Evolutionary conservation across 2,888 invertebrate species (phyloP), one percentile per base, ranked within the genome.

Genomic region (Andrena trimmerana): DNA sequence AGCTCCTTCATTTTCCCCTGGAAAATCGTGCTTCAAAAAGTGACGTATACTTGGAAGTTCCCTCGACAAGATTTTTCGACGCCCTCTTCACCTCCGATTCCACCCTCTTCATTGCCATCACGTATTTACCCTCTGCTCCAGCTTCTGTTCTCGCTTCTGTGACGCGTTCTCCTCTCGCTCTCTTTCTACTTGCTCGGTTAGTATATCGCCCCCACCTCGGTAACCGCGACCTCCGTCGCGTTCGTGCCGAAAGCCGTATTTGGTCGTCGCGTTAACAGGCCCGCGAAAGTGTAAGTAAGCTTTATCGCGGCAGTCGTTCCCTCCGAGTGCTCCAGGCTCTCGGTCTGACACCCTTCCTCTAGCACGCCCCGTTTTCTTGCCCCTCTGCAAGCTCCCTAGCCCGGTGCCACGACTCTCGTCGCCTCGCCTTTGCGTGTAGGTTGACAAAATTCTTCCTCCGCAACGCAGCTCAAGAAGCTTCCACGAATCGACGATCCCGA

Each of bases 171-270:
- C 4, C 67, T 54, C n/a, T 42, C 59, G 73, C 31, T 68, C 72
- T 74, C 48, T 16, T 65, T 69, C 60, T 70, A 31, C 80, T 13
- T 20, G 69, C 36, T 48, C 60, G 66, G 65, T 74, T 70, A 48
- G 59, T 70, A 48, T 65, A 79, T 67, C 69, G 48, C 20, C 74
- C 78, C 80, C 81, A 80, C 74, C 80, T 67, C 54, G n/a, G 27
- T 52, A 66, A 33, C 70, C 24, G 62, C 67, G 82, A 75, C 75
- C 75, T 82, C 75, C 67, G 36, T 2, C 31, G 31, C 27, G 66
- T 80, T 70, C 80, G 74, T 36, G 70, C 60, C 75, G 71, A 82
- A 82, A 82, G 68, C 81, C 82, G 81, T 82, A 82, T 82, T 82
- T 82, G 82, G 81, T 62, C 59, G 75, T 71, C 50, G 82, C 68